phyloP scores from a whole-genome alignment of 2,113 vertebrate species.

The Symphodus melops region DNA sequence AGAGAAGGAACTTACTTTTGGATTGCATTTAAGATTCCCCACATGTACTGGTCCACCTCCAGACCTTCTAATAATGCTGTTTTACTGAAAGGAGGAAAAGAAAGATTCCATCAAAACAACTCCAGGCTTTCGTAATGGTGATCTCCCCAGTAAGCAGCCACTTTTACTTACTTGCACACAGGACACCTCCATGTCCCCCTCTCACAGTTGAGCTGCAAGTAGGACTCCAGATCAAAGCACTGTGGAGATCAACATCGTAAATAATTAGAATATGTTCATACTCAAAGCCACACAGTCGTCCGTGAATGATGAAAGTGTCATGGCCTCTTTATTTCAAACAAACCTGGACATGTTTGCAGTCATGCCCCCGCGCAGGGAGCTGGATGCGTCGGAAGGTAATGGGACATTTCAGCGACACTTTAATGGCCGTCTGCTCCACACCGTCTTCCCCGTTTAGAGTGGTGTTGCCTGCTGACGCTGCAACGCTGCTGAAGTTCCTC shows the following conservation, averaged over 20 bases:
- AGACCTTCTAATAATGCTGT: conserved; percentile 97
- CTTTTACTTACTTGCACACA: conserved; percentile 95
- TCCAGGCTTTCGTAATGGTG: background rate
- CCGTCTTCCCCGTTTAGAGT: conserved; percentile 97
- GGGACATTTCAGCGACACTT: conserved; percentile 98
- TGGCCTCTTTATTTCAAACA: background rate
- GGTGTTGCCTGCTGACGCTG: conserved; percentile 93
- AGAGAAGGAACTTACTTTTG: conserved; percentile 91
- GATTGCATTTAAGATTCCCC: conserved; percentile 99
- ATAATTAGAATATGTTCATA: background rate
- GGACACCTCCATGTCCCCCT: conserved; percentile 99
- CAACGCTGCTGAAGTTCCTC: conserved; percentile 98
- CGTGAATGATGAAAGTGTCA: background rate
- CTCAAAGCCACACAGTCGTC: background rate
- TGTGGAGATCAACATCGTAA: conserved; percentile 63
- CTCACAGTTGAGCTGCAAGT: conserved; percentile 98
- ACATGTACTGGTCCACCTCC: conserved; percentile 99
- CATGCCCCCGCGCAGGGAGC: conserved; percentile 95
- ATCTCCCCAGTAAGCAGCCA: background rate
- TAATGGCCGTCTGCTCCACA: conserved; percentile 98
- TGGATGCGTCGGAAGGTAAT: conserved; percentile 99
- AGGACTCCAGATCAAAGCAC: conserved; percentile 99
- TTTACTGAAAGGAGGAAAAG: conserved; percentile 88
- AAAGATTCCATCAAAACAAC: background rate
- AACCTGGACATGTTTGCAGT: conserved; percentile 99